A percentile compares a stretch with the other conserved stretches of the same genome.
Evolutionary conservation across 2,797 vertebrate species (phyloP).

Genomic region (Lates japonicus): DNA sequence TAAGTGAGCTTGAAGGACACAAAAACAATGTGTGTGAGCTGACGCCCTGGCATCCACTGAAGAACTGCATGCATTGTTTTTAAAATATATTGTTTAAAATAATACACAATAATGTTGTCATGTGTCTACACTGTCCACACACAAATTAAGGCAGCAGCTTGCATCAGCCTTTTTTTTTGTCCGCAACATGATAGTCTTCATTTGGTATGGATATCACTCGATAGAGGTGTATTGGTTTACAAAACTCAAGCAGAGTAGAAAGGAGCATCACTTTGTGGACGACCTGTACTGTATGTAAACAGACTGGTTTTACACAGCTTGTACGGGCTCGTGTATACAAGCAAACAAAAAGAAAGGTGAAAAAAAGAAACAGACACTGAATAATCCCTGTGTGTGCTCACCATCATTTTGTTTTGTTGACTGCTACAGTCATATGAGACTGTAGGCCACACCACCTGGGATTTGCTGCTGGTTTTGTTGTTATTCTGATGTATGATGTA

Average conservation of each 20-base stretch:
- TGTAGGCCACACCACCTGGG: constrained; percentile 33
- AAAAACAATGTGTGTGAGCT: constrained; percentile 65
- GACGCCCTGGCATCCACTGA: constrained; percentile 46
- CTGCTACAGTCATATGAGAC: constrained; percentile 46
- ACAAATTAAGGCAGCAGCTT: constrained; percentile 31
- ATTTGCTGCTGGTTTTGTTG: constrained; percentile 39
- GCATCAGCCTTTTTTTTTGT: constrained; percentile 12
- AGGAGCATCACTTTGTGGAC: constrained; percentile 23
- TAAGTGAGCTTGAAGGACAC: constrained; percentile 60
- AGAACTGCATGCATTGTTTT: constrained; percentile 38
- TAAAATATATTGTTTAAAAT: constrained; percentile 28
- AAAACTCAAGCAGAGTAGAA: constrained; percentile 37
- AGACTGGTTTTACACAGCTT: constrained; percentile 25
- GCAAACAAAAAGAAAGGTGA: constrained; percentile 22
- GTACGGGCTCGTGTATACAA: constrained; percentile 13
- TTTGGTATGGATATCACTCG: constrained; percentile 25
- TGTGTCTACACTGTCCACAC: constrained; percentile 27
- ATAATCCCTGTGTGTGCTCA: constrained; percentile 35
- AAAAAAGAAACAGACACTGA: constrained; percentile 14
- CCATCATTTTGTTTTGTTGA: constrained; percentile 51
- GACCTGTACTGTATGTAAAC: constrained; percentile 49
- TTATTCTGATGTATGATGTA: constrained; percentile 27
- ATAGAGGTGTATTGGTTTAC: constrained; percentile 53
- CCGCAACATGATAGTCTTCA: constrained; percentile 31
- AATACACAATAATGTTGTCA: constrained; percentile 16